These are phyloP conservation scores for Seriola dumerili DNA, from an alignment of 2,113 vertebrate species.

Conservation along the genomic window DNA sequence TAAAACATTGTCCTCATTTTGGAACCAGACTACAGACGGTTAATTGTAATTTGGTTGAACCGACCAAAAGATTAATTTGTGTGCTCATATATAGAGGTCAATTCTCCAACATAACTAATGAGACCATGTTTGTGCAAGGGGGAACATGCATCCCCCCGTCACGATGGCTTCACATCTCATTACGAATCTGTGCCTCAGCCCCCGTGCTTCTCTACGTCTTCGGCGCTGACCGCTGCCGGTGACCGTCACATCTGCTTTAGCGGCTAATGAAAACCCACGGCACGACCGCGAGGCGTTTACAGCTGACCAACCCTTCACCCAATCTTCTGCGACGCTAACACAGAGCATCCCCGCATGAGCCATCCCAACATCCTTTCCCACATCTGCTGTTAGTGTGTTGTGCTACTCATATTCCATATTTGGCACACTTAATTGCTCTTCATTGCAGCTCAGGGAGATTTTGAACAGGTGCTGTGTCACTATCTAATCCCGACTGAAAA, in stretches of 20 bases:
- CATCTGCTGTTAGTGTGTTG: slow-evolving; percentile 55
- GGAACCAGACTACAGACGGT: too few relatives aligned
- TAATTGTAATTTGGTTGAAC: not conserved
- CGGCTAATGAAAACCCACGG: slow-evolving; percentile 42
- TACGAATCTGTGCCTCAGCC: not conserved
- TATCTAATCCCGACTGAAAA: slow-evolving; percentile 17
- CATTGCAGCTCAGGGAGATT: slow-evolving; percentile 56
- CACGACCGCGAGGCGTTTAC: slow-evolving; percentile 12
- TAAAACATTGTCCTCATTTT: too few relatives aligned
- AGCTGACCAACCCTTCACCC: slow-evolving; percentile 48
- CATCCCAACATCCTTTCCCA: slow-evolving; percentile 36
- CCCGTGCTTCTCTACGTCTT: not conserved
- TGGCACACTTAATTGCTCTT: slow-evolving; percentile 47
- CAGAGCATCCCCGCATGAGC: slow-evolving; percentile 13
- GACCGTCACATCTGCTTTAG: slow-evolving; percentile 66
- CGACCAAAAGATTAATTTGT: not conserved
- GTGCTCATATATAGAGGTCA: not conserved
- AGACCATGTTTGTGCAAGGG: slow-evolving; percentile 34
- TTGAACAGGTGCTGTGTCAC: slow-evolving; percentile 58
- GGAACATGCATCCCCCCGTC: slow-evolving; percentile 13
- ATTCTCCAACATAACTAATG: slow-evolving; percentile 17
- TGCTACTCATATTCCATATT: slow-evolving; percentile 19
- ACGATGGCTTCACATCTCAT: slow-evolving; percentile 26
- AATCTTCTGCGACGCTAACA: not conserved
- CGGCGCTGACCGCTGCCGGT: slow-evolving; percentile 25